Evolutionary conservation across 2,888 invertebrate species (phyloP).

Genomic region (Papilio protenor): DNA sequence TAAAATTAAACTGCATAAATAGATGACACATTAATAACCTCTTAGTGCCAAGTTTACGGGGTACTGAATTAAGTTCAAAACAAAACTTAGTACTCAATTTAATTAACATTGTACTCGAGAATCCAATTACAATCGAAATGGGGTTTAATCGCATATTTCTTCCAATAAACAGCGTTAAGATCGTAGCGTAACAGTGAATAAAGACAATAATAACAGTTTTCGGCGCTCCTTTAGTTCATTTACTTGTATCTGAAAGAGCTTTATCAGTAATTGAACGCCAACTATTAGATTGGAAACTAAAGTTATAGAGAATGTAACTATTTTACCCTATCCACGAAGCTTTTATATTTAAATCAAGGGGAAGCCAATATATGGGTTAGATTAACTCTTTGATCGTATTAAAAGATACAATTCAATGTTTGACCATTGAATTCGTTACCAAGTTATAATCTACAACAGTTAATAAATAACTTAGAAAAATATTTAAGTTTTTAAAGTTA

Average conservation of each 20-base stretch:
- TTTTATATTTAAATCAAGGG: slow-evolving; percentile 67
- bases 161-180: slow-evolving; percentile 53
- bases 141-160: slow-evolving; percentile 51
- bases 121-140: slow-evolving; percentile 50
- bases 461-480: background rate
- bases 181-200: slow-evolving; percentile 48
- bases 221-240: slow-evolving; percentile 64
- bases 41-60: slow-evolving; percentile 40
- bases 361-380: slow-evolving; percentile 63
- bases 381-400: slow-evolving; percentile 54
- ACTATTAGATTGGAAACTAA: slow-evolving; percentile 67
- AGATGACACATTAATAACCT: slow-evolving; percentile 42
- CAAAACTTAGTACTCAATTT: slow-evolving; percentile 46
- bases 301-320: slow-evolving; percentile 64
- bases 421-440: slow-evolving; percentile 26
- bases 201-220: slow-evolving; percentile 60
- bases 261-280: slow-evolving; percentile 73
- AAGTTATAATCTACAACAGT: background rate
- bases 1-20: slow-evolving; percentile 54
- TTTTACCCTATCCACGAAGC: slow-evolving; percentile 63
- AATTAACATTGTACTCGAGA: slow-evolving; percentile 47
- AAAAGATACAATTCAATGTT: slow-evolving; percentile 46
- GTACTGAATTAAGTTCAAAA: slow-evolving; percentile 26
- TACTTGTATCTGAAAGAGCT: slow-evolving; percentile 62
- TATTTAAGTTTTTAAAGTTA: background rate